A percentile compares a stretch with the other conserved stretches of the same genome.
Conservation (phyloP, 2,113 vertebrate species). For the Macquaria ambigua region DNA sequence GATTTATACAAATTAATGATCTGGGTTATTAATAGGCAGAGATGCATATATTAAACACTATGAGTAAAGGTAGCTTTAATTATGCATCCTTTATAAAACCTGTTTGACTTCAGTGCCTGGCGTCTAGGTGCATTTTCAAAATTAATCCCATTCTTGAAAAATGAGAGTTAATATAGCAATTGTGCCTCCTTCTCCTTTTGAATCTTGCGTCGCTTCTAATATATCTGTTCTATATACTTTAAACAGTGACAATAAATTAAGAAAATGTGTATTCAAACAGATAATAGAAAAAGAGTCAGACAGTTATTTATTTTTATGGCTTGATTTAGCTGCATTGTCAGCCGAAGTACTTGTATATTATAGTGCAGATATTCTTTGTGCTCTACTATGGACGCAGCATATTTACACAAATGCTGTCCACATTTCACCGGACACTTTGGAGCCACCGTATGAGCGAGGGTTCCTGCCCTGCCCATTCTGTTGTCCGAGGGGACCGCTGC, state of each 20-base stretch:
- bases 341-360: slow-evolving; percentile 11
- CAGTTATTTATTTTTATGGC: slow-evolving; percentile 30
- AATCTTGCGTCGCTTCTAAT: slow-evolving; percentile 26
- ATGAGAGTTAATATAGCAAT: slow-evolving; percentile 46
- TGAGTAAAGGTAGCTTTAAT: slow-evolving; percentile 85
- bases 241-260: slow-evolving; percentile 21
- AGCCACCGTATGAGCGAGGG: slow-evolving; percentile 53
- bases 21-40: slow-evolving; percentile 80
- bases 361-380: slow-evolving; percentile 18
- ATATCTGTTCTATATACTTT: slow-evolving; percentile 18
- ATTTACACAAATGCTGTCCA: slow-evolving; percentile 10
- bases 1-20: slow-evolving; percentile 83
- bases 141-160: slow-evolving; percentile 63
- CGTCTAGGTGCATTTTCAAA: slow-evolving; percentile 60
- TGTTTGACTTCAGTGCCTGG: slow-evolving; percentile 74
- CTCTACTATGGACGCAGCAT: neutral
- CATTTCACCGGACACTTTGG: slow-evolving; percentile 54
- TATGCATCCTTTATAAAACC: slow-evolving; percentile 82
- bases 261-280: slow-evolving; percentile 27
- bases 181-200: slow-evolving; percentile 20
- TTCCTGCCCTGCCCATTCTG: slow-evolving; percentile 71
- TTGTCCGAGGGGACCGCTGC: slow-evolving; percentile 71
- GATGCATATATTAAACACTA: slow-evolving; percentile 83
- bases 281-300: slow-evolving; percentile 14
- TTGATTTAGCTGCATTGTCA: slow-evolving; percentile 41